A percentile compares a stretch with the other conserved stretches of the same genome.
These are phyloP conservation scores for Cheirogaleus major DNA, from an alignment of 2,797 vertebrate species.

Conservation along the genomic window DNA sequence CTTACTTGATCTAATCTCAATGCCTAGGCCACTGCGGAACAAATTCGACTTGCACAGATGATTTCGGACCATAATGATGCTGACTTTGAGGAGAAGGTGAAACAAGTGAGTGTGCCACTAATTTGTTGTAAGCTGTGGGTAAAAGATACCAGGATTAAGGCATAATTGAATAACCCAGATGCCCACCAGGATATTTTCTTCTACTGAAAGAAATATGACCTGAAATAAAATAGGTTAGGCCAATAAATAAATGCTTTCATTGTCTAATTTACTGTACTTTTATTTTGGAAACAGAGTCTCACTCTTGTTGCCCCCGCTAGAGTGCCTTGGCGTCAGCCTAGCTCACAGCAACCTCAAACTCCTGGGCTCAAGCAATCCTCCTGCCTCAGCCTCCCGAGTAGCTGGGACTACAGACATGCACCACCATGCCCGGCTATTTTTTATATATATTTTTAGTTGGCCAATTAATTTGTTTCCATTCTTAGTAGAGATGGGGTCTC, in stretches of 20 bases:
- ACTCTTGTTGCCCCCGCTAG: too few species aligned
- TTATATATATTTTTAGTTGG: too few species aligned
- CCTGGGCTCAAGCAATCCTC: too few species aligned
- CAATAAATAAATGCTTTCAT: slow-evolving; percentile 5
- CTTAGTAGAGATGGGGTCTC: too few species aligned
- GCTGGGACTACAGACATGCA: too few species aligned
- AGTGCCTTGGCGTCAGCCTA: too few species aligned
- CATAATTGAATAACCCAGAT: background rate
- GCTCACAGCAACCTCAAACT: too few species aligned
- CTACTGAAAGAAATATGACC: background rate
- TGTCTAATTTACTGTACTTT: background rate
- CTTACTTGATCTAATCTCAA: slow-evolving; percentile 20
- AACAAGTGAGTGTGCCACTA: slow-evolving; percentile 91
- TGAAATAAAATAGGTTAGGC: background rate
- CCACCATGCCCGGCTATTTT: too few species aligned
- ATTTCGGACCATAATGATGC: slow-evolving; percentile 99
- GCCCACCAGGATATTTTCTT: background rate
- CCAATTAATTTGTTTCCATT: too few species aligned
- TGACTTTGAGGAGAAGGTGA: slow-evolving; percentile 99
- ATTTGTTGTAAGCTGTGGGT: background rate
- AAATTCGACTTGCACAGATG: slow-evolving; percentile 99
- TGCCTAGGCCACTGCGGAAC: slow-evolving; percentile 97
- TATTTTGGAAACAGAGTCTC: too few species aligned
- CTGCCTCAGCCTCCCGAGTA: too few species aligned
- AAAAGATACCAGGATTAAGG: background rate